These are phyloP conservation scores for Drosophila micromelanica DNA, from an alignment of 1,140 invertebrate genomes.

Conservation along the genomic window DNA sequence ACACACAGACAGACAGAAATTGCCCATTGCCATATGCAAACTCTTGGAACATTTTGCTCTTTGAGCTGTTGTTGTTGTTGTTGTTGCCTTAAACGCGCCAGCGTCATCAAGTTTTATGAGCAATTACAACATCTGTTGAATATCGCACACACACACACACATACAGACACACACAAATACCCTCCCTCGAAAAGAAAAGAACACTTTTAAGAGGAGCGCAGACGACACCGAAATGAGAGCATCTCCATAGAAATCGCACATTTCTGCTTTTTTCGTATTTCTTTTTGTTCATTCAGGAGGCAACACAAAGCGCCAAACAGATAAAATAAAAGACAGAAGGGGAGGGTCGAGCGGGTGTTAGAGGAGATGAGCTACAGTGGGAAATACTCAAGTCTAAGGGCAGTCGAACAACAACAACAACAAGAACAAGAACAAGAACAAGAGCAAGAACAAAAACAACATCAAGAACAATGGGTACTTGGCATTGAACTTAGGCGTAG, in stretches of 20 bases:
- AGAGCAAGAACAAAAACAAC: slow-evolving; percentile 8
- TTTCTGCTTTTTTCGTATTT: slow-evolving; percentile 38
- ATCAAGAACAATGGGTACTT: slow-evolving; percentile 51
- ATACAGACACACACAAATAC: neutral
- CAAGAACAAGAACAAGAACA: slow-evolving; percentile 10
- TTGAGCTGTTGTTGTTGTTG: slow-evolving; percentile 22
- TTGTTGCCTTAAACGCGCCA: slow-evolving; percentile 59
- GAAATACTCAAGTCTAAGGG: slow-evolving; percentile 53
- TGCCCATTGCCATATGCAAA: slow-evolving; percentile 69
- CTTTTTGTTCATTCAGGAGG: slow-evolving; percentile 38
- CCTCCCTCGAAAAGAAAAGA: slow-evolving; percentile 1
- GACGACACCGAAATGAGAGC: slow-evolving; percentile 39
- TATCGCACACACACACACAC: slow-evolving; percentile 55
- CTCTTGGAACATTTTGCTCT: slow-evolving; percentile 43
- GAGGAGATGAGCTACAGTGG: slow-evolving; percentile 42
- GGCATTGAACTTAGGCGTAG: slow-evolving; percentile 73
- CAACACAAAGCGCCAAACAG: slow-evolving; percentile 66
- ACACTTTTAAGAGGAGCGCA: slow-evolving; percentile 26
- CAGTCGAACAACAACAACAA: slow-evolving; percentile 25
- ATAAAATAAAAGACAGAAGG: slow-evolving; percentile 52
- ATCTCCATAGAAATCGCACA: slow-evolving; percentile 41
- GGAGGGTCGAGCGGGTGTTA: neutral
- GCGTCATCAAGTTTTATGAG: slow-evolving; percentile 82
- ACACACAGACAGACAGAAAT: slow-evolving; percentile 9
- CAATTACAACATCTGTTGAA: slow-evolving; percentile 83